These are phyloP conservation scores for Aphidoletes aphidimyza DNA, from an alignment of 2,888 invertebrate genomes.

Conservation along the genomic window DNA sequence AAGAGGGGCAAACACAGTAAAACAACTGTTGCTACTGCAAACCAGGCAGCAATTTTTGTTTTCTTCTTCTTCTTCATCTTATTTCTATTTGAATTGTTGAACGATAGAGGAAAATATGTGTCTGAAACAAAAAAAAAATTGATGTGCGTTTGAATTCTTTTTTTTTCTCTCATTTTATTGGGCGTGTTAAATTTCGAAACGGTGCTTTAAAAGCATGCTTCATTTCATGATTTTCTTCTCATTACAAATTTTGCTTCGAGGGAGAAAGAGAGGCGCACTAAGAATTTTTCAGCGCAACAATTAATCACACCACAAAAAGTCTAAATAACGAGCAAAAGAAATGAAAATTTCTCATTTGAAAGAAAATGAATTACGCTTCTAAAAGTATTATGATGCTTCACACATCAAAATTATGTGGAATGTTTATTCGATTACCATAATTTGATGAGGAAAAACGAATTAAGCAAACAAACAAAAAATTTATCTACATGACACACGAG, in stretches of 20 bases:
- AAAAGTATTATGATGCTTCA: no score
- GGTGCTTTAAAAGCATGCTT: constrained; percentile 34
- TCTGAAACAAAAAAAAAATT: no score
- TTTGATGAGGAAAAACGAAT: background rate
- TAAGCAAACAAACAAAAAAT: background rate
- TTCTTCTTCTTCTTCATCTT: background rate
- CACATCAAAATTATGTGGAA: background rate
- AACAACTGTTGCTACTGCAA: constrained; percentile 17
- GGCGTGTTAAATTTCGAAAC: background rate
- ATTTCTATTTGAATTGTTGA: background rate
- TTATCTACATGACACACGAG: background rate
- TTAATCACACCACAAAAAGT: background rate
- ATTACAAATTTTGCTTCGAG: background rate
- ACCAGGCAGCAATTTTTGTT: background rate
- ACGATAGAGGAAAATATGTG: no score
- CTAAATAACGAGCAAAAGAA: background rate
- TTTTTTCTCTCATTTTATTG: background rate
- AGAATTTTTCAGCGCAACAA: constrained; percentile 5
- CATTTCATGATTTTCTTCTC: constrained; percentile 1
- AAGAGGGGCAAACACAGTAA: background rate
- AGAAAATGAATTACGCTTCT: background rate
- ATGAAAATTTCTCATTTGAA: background rate
- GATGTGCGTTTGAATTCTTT: background rate
- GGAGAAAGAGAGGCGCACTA: no score
- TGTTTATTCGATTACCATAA: constrained; percentile 24